Evolutionary conservation across 2,113 vertebrate genomes (phyloP).

Genomic region (Syngnathus floridae): DNA sequence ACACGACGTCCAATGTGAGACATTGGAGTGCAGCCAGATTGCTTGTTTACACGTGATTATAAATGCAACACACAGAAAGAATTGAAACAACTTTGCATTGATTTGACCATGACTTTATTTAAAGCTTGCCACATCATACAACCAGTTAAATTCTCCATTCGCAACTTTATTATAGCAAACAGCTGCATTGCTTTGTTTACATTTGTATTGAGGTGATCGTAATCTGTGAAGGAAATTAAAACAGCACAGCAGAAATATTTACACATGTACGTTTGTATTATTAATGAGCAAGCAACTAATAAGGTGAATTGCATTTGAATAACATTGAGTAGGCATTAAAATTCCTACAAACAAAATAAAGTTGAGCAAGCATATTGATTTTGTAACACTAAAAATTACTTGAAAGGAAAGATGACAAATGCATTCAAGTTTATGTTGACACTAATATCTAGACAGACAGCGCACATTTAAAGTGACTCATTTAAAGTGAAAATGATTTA

Average conservation of each 20-base stretch:
- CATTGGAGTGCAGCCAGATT: not conserved
- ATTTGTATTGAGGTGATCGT: not conserved
- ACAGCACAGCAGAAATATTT: not conserved
- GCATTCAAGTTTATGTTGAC: too few species aligned
- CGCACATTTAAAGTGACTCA: not conserved
- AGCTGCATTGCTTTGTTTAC: not conserved
- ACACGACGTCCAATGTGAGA: constrained; percentile 23
- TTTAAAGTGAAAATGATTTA: not conserved
- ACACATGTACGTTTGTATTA: not conserved
- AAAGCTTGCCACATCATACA: not conserved
- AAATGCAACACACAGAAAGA: not conserved
- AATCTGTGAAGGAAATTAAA: not conserved
- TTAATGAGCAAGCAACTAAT: not conserved
- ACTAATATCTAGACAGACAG: too few species aligned
- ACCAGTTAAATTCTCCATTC: not conserved
- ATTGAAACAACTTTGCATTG: not conserved
- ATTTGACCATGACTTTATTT: not conserved
- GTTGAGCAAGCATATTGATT: too few species aligned
- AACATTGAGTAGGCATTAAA: too few species aligned
- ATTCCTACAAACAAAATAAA: not conserved
- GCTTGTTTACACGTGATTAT: not conserved
- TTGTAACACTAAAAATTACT: too few species aligned
- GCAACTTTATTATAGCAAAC: not conserved
- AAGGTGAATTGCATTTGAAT: not conserved
- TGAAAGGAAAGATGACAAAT: too few species aligned